Percentiles rank a stretch among this genome's conserved stretches.
Conservation (phyloP, 2,113 vertebrate genomes). For the Cheilinus undulatus region DNA sequence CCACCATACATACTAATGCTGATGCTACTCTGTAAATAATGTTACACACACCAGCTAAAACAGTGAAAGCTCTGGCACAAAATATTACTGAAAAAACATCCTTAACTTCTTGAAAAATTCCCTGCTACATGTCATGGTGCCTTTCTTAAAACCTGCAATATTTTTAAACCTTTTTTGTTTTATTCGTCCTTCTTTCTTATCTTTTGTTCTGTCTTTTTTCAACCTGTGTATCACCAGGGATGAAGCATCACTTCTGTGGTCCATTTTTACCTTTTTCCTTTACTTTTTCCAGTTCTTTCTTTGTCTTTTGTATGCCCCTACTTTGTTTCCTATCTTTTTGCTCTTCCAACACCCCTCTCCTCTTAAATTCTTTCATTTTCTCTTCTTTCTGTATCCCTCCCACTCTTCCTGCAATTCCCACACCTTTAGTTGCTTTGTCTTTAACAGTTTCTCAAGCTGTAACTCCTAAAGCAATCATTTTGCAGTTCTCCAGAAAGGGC, state of each 20-base stretch:
- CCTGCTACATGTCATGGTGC: too few relatives aligned
- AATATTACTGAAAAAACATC: too few relatives aligned
- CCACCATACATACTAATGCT: too few relatives aligned
- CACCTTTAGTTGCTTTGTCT: neutral
- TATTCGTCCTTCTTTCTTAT: neutral
- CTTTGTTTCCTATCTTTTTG: too few relatives aligned
- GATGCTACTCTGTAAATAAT: too few relatives aligned
- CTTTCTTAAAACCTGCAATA: neutral
- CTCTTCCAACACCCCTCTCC: neutral
- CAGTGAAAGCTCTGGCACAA: too few relatives aligned
- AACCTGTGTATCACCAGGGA: neutral
- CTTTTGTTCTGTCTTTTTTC: neutral
- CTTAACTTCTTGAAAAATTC: too few relatives aligned
- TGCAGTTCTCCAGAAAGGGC: slow-evolving; percentile 16
- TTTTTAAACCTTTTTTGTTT: neutral
- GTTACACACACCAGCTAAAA: too few relatives aligned
- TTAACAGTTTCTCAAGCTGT: slow-evolving; percentile 4
- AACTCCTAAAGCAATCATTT: slow-evolving; percentile 11
- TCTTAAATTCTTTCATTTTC: neutral
- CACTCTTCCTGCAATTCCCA: neutral
- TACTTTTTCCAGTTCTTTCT: too few relatives aligned
- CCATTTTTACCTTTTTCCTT: neutral
- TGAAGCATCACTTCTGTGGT: neutral
- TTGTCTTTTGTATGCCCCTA: too few relatives aligned
- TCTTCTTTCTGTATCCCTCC: neutral